Conservation (phyloP, 2,113 vertebrate species). For the Mobula birostris region DNA sequence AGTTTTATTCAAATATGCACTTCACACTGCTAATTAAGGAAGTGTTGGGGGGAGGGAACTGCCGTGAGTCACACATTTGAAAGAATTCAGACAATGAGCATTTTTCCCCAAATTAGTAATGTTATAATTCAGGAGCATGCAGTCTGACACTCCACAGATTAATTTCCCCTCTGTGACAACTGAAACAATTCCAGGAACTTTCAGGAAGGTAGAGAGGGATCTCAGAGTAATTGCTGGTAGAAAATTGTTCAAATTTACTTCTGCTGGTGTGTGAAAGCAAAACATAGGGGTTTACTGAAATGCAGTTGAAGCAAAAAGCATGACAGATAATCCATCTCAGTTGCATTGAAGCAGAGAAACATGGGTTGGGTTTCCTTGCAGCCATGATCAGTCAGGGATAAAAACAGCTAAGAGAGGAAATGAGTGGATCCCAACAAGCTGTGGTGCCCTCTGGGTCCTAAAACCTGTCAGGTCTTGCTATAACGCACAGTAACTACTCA, state of each 20-base stretch:
- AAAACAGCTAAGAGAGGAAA: constrained; percentile 32
- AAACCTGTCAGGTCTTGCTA: not conserved
- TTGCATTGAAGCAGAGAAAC: not conserved
- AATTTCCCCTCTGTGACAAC: constrained; percentile 17
- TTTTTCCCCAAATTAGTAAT: not conserved
- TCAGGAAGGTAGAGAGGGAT: too few relatives aligned
- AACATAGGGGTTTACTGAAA: not conserved
- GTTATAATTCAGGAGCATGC: not conserved
- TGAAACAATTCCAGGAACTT: constrained; percentile 32
- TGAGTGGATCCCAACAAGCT: constrained; percentile 27
- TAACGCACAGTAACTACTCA: not conserved
- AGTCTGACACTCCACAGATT: not conserved
- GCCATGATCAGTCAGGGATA: constrained; percentile 29
- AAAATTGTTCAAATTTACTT: not conserved
- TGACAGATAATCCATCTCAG: constrained; percentile 8
- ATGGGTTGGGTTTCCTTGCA: constrained; percentile 15
- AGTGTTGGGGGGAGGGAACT: not conserved
- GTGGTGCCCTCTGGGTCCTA: constrained; percentile 30
- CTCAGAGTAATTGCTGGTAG: too few relatives aligned
- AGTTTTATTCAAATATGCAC: constrained; percentile 30
- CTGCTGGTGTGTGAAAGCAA: not conserved
- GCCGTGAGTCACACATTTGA: not conserved
- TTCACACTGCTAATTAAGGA: not conserved
- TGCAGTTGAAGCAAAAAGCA: not conserved
- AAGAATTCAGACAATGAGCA: not conserved